Evolutionary conservation across 2,888 invertebrate genomes (phyloP).

Genomic region (Drosophila vallismaia): DNA sequence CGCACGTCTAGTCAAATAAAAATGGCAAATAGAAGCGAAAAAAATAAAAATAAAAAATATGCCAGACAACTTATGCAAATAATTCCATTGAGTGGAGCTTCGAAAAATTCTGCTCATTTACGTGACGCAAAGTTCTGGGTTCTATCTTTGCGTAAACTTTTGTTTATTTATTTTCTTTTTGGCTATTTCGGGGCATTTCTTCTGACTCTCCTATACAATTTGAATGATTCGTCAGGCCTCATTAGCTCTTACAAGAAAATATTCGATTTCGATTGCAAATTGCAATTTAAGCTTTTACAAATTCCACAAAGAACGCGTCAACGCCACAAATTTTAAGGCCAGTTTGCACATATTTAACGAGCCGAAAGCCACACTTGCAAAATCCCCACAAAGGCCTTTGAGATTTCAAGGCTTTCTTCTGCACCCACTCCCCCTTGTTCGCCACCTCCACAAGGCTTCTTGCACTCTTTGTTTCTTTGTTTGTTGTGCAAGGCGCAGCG

Average conservation of each 20-base stretch:
- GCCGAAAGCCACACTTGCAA: constrained; percentile 16
- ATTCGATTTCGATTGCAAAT: background rate
- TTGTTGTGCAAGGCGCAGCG: constrained; percentile 46
- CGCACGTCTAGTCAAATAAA: constrained; percentile 68
- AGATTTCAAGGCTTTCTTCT: constrained; percentile 62
- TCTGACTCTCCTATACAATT: background rate
- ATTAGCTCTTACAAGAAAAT: constrained; percentile 8
- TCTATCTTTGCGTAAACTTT: constrained; percentile 60
- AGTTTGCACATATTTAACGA: constrained; percentile 29
- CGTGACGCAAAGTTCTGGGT: constrained; percentile 37
- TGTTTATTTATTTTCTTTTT: constrained; percentile 56
- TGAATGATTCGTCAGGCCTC: constrained; percentile 6
- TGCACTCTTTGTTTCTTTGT: constrained; percentile 20
- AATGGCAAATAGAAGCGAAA: constrained; percentile 28
- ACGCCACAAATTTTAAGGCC: constrained; percentile 9
- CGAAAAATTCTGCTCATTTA: constrained; percentile 62
- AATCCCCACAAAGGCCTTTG: constrained; percentile 41
- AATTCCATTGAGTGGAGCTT: constrained; percentile 58
- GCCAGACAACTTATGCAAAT: constrained; percentile 51
- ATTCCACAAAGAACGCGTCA: constrained; percentile 2
- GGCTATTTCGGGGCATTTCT: constrained; percentile 1
- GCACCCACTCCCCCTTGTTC: background rate
- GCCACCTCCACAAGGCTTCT: background rate
- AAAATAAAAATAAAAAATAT: constrained; percentile 37
- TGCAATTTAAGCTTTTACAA: constrained; percentile 14